phyloP scores from a whole-genome alignment of 2,888 invertebrate genomes.

The Melieria crassipennis region DNA sequence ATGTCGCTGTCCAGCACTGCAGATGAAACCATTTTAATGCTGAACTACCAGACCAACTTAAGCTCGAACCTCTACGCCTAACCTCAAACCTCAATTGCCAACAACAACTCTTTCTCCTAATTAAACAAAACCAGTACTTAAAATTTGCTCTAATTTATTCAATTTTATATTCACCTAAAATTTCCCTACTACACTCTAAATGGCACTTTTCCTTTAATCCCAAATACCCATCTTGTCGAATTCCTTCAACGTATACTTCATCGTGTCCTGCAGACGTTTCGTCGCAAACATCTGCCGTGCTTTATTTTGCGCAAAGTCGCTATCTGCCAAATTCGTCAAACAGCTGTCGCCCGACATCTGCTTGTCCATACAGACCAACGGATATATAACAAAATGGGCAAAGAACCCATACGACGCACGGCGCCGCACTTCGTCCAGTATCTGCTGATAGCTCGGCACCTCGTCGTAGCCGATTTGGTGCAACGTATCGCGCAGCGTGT shows the following conservation, averaged over 20 bases:
- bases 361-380: constrained; percentile 56
- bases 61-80: too few relatives aligned
- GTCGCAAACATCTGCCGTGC: constrained; percentile 52
- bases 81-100: too few relatives aligned
- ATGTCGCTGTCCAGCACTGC: too few relatives aligned
- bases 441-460: constrained; percentile 52
- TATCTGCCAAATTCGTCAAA: constrained; percentile 53
- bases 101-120: too few relatives aligned
- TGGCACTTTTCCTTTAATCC: constrained; percentile 33
- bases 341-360: constrained; percentile 50
- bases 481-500: constrained; percentile 49
- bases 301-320: constrained; percentile 50
- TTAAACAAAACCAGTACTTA: too few relatives aligned
- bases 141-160: too few relatives aligned
- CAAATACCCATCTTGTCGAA: constrained; percentile 57
- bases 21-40: too few relatives aligned
- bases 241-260: constrained; percentile 53
- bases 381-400: constrained; percentile 53
- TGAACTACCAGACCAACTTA: too few relatives aligned
- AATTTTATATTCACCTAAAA: too few relatives aligned
- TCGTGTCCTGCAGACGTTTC: constrained; percentile 49
- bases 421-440: constrained; percentile 50
- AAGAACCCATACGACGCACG: constrained; percentile 57
- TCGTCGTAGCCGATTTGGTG: constrained; percentile 41
- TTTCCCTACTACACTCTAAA: too few relatives aligned